phyloP scores from a whole-genome alignment of 2,797 vertebrate genomes.

The Pangasius djambal region DNA sequence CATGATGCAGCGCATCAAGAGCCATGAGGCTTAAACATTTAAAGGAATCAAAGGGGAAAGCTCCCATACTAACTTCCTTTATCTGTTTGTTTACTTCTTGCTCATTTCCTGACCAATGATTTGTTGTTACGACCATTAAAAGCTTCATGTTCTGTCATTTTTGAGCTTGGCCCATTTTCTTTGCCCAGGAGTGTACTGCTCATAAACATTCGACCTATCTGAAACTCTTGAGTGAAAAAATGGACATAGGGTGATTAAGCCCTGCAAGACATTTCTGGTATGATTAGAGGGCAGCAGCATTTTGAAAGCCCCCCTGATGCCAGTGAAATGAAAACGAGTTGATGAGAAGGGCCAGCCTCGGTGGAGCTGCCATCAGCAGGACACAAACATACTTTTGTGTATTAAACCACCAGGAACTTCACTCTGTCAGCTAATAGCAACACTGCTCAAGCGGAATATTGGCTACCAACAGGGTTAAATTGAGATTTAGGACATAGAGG shows the following conservation, averaged over 20 bases:
- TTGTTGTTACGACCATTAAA: no score
- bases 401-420: slow-evolving; percentile 33
- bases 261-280: slow-evolving; percentile 62
- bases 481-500: not conserved
- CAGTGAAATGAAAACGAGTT: slow-evolving; percentile 44
- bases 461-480: not conserved
- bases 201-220: slow-evolving; percentile 17
- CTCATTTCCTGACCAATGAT: no score
- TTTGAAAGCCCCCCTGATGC: slow-evolving; percentile 58
- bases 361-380: slow-evolving; percentile 44
- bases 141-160: no score
- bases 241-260: slow-evolving; percentile 69
- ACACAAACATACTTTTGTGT: slow-evolving; percentile 40
- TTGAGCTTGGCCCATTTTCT: no score
- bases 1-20: no score
- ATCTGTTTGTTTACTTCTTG: no score
- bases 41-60: no score
- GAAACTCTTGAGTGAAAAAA: slow-evolving; percentile 31
- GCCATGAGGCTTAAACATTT: no score
- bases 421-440: slow-evolving; percentile 20
- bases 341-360: slow-evolving; percentile 44
- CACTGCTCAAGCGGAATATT: not conserved
- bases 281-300: slow-evolving; percentile 64
- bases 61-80: no score
- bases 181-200: not conserved